Percentiles rank a stretch among this genome's conserved stretches.
These are phyloP conservation scores for Drosophila parvula DNA, from an alignment of 1,140 invertebrate species.

Conservation along the genomic window DNA sequence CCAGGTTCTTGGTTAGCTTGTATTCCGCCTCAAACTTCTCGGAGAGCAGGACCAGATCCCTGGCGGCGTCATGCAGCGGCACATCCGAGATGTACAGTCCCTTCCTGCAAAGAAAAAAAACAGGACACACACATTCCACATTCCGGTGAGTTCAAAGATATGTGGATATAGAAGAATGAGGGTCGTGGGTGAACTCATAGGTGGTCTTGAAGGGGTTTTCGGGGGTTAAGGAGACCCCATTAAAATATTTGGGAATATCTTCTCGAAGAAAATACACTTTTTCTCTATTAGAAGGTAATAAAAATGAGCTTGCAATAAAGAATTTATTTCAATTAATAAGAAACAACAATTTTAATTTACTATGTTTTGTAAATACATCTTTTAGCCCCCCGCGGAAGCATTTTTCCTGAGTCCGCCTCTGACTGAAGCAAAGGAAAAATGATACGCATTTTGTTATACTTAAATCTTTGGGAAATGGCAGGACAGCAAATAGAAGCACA, in stretches of 20 bases:
- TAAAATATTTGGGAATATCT: no score
- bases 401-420: not conserved
- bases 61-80: slow-evolving; percentile 97
- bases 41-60: slow-evolving; percentile 97
- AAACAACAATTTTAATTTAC: no score
- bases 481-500: slow-evolving; percentile 23
- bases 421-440: slow-evolving; percentile 49
- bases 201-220: not conserved
- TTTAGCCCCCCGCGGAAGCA: not conserved
- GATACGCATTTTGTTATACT: slow-evolving; percentile 67
- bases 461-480: slow-evolving; percentile 61
- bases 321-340: no score
- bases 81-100: slow-evolving; percentile 97
- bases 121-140: slow-evolving; percentile 32
- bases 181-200: slow-evolving; percentile 6
- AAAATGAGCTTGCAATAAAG: no score
- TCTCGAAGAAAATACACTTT: no score
- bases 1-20: slow-evolving; percentile 97
- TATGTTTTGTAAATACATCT: no score
- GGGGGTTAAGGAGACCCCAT: not conserved
- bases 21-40: slow-evolving; percentile 99
- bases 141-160: slow-evolving; percentile 34
- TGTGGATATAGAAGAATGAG: not conserved
- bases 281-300: no score
- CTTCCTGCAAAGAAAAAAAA: slow-evolving; percentile 85